These are phyloP conservation scores for Eucera pruinosa DNA, from an alignment of 2,888 invertebrate species.

Conservation along the genomic window DNA sequence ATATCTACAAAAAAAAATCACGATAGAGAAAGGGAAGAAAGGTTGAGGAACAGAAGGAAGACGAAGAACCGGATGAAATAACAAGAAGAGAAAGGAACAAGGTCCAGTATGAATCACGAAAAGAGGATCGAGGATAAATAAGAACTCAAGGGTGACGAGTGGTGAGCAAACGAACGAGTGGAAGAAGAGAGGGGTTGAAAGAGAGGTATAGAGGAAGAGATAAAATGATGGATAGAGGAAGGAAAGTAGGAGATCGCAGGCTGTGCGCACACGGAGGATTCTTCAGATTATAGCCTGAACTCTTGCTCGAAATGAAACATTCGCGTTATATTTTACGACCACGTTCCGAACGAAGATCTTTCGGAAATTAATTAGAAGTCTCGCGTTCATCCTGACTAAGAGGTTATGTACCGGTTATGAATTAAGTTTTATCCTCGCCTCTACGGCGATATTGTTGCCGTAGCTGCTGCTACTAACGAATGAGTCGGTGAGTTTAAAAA, in stretches of 20 bases:
- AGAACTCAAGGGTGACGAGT: not conserved
- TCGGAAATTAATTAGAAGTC: constrained; percentile 52
- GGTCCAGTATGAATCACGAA: constrained; percentile 8
- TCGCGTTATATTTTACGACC: constrained; percentile 44
- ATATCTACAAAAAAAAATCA: not conserved
- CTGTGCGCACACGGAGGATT: no score
- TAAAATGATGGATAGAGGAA: no score
- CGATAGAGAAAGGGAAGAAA: constrained; percentile 7
- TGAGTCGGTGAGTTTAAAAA: constrained; percentile 38
- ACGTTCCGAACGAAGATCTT: constrained; percentile 35
- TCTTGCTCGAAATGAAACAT: constrained; percentile 47
- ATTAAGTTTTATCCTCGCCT: constrained; percentile 46
- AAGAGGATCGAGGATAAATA: constrained; percentile 8
- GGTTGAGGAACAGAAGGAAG: no score
- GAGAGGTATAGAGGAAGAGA: not conserved
- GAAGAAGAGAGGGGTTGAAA: not conserved
- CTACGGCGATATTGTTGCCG: constrained; percentile 1
- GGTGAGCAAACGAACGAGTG: not conserved
- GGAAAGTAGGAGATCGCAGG: constrained; percentile 11
- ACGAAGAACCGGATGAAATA: not conserved
- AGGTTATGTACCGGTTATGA: constrained; percentile 36
- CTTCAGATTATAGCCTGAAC: no score
- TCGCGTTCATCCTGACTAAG: constrained; percentile 38
- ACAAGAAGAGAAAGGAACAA: constrained; percentile 18
- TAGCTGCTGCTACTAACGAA: constrained; percentile 33